Percentiles rank a stretch among this genome's conserved stretches.
Evolutionary conservation across 2,113 vertebrate genomes (phyloP).

Genomic region (Mirounga angustirostris): DNA sequence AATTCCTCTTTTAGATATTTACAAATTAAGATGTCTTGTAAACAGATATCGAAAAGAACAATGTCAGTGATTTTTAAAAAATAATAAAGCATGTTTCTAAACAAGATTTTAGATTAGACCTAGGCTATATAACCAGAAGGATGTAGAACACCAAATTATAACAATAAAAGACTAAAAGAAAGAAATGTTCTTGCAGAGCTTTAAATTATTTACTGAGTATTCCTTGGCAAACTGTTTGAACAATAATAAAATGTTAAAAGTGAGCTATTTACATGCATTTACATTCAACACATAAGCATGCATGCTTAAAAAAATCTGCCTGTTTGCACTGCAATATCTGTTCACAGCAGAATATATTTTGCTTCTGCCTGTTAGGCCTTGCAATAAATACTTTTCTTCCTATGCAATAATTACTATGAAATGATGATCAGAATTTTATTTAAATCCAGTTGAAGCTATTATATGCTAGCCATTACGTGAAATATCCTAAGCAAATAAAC

Average conservation of each 20-base stretch:
- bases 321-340: neutral
- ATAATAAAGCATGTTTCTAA: neutral
- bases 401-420: slow-evolving; percentile 65
- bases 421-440: slow-evolving; percentile 74
- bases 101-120: neutral
- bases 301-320: neutral
- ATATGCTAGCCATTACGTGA: slow-evolving; percentile 21
- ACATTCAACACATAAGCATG: neutral
- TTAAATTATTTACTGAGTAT: slow-evolving; percentile 50
- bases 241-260: slow-evolving; percentile 46
- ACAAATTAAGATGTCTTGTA: neutral
- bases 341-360: neutral
- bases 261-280: slow-evolving; percentile 52
- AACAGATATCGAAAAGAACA: neutral
- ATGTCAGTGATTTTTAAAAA: neutral
- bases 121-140: neutral
- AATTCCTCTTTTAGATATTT: neutral
- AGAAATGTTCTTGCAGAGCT: neutral
- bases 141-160: neutral
- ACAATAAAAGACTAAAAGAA: slow-evolving; percentile 5
- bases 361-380: neutral
- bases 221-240: slow-evolving; percentile 29
- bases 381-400: slow-evolving; percentile 71
- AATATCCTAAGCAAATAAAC: slow-evolving; percentile 62
- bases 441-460: slow-evolving; percentile 64